These are phyloP conservation scores for Aplysia californica DNA, from an alignment of 1,140 invertebrate genomes.

Conservation along the genomic window DNA sequence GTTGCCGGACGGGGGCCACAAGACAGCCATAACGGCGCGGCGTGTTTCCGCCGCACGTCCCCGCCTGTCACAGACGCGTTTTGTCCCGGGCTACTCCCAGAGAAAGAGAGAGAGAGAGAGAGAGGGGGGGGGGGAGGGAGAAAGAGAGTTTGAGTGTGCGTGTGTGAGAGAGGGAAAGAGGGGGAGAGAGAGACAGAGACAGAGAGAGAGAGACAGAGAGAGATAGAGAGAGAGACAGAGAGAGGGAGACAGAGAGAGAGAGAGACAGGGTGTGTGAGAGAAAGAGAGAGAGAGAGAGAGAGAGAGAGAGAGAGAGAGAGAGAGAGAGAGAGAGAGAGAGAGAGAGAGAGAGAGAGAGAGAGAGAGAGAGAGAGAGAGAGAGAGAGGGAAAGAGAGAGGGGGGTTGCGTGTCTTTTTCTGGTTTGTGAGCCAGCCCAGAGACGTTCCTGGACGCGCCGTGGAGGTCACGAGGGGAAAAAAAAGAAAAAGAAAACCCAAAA, in stretches of 20 bases:
- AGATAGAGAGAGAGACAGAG: not conserved
- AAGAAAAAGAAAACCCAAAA: too few relatives aligned
- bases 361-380: not conserved
- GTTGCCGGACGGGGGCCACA: too few relatives aligned
- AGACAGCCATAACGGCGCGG: too few relatives aligned
- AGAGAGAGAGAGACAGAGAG: not conserved
- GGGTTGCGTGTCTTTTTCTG: not conserved
- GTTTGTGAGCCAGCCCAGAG: too few relatives aligned
- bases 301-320: not conserved
- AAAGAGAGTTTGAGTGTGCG: not conserved
- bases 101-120: not conserved
- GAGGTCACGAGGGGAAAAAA: too few relatives aligned
- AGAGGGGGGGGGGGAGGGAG: not conserved
- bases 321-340: not conserved
- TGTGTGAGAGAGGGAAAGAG: not conserved
- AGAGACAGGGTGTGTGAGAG: conserved; percentile 8
- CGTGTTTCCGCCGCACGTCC: too few relatives aligned
- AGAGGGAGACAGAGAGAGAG: conserved; percentile 14
- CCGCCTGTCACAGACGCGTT: too few relatives aligned
- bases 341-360: conserved; percentile 2
- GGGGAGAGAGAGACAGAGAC: not conserved
- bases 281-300: conserved; percentile 15
- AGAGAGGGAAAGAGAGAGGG: not conserved
- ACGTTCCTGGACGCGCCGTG: too few relatives aligned
- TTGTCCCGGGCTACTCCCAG: too few relatives aligned